phyloP scores from a whole-genome alignment of 2,113 vertebrate species.

The Silurus asotus region DNA sequence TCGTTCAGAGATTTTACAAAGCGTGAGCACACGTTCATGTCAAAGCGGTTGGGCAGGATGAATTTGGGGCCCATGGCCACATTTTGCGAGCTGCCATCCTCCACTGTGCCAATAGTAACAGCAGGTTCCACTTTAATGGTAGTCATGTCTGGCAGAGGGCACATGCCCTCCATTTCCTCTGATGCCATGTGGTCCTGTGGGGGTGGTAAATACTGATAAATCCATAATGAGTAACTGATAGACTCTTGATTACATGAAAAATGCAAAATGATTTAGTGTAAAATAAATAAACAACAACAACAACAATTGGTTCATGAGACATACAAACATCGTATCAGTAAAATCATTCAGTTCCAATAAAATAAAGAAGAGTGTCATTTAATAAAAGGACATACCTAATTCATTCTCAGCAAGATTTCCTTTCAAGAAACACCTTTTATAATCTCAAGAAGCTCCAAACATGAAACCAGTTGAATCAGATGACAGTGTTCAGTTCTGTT shows the following conservation, averaged over 20 bases:
- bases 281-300: background rate
- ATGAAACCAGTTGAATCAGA: background rate
- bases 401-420: background rate
- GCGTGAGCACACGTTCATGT: slow-evolving; percentile 98
- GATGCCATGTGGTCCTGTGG: slow-evolving; percentile 68
- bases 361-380: background rate
- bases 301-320: background rate
- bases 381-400: slow-evolving; percentile 3
- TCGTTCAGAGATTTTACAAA: slow-evolving; percentile 98
- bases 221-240: background rate
- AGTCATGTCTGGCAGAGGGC: slow-evolving; percentile 80
- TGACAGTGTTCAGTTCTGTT: slow-evolving; percentile 3
- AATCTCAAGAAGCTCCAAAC: background rate
- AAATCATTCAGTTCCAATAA: background rate
- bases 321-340: background rate
- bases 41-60: slow-evolving; percentile 94
- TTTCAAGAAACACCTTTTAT: background rate
- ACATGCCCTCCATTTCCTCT: slow-evolving; percentile 83
- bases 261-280: background rate
- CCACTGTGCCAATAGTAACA: slow-evolving; percentile 66
- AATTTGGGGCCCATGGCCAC: slow-evolving; percentile 97
- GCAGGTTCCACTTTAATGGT: slow-evolving; percentile 88
- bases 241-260: background rate
- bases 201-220: background rate
- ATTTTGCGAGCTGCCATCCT: slow-evolving; percentile 78